A percentile compares a stretch with the other conserved stretches of the same genome.
Evolutionary conservation across 2,888 invertebrate genomes (phyloP).

Genomic region (Laspeyria flexula): DNA sequence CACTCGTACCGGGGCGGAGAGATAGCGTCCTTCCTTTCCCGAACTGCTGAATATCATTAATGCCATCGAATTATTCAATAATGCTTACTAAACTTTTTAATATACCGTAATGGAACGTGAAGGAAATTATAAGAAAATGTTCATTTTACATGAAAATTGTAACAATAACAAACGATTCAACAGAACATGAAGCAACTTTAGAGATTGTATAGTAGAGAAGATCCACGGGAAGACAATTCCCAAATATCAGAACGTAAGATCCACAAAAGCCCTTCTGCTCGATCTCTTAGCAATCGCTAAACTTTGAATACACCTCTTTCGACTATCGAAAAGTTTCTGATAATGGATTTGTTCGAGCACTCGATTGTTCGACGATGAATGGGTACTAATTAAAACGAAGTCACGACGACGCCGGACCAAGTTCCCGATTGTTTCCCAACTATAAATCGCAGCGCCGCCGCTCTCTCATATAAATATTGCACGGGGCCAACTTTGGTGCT

Average conservation of each 20-base stretch:
- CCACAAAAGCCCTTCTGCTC: conserved; percentile 60
- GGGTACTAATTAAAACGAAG: conserved; percentile 86
- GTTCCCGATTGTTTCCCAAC: conserved; percentile 80
- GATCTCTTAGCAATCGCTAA: conserved; percentile 72
- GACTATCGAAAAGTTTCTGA: conserved; percentile 84
- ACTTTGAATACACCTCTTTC: conserved; percentile 83
- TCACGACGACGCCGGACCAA: conserved; percentile 80
- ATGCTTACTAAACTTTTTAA: conserved; percentile 55
- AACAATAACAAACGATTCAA: conserved; percentile 37
- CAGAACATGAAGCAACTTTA: conserved; percentile 46
- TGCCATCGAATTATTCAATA: conserved; percentile 61
- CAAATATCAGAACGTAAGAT: conserved; percentile 56
- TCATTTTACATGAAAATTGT: conserved; percentile 26
- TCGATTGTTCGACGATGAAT: conserved; percentile 85
- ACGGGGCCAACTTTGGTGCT: conserved; percentile 75
- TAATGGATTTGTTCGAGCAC: conserved; percentile 84
- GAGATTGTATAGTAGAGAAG: conserved; percentile 48
- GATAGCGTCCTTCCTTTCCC: conserved; percentile 58
- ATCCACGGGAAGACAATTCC: conserved; percentile 49
- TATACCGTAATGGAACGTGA: conserved; percentile 51
- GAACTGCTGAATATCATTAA: conserved; percentile 59
- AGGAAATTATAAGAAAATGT: conserved; percentile 58
- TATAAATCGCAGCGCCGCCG: conserved; percentile 77
- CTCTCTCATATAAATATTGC: conserved; percentile 81
- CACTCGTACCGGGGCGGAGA: conserved; percentile 50